Evolutionary conservation across 2,113 vertebrate species (phyloP).

Genomic region (Toxotes jaculatrix): DNA sequence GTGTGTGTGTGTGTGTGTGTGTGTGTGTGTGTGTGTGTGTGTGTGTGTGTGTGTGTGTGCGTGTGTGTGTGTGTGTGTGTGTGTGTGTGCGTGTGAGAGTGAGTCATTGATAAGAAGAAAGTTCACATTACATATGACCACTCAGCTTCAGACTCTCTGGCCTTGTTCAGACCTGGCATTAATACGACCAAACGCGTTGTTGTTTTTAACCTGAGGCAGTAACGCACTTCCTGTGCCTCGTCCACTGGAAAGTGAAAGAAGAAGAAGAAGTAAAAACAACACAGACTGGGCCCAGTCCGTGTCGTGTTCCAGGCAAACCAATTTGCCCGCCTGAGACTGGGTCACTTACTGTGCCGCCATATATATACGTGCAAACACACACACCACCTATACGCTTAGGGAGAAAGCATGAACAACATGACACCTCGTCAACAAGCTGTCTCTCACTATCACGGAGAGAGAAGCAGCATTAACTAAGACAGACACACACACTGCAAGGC

Average conservation of each 20-base stretch:
- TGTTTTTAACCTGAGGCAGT: too few relatives aligned
- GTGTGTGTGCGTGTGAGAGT: neutral
- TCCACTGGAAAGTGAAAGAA: too few relatives aligned
- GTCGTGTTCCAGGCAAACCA: too few relatives aligned
- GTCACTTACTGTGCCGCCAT: neutral
- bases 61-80: conserved; percentile 10
- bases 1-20: neutral
- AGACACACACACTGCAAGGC: neutral
- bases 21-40: conserved; percentile 4
- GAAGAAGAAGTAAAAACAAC: too few relatives aligned
- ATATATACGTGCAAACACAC: neutral
- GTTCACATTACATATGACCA: neutral
- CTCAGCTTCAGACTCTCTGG: neutral
- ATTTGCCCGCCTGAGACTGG: neutral
- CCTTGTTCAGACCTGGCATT: too few relatives aligned
- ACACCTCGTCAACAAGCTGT: neutral
- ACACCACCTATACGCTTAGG: neutral
- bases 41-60: neutral
- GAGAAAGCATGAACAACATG: neutral
- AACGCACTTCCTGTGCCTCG: too few relatives aligned
- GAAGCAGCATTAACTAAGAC: neutral
- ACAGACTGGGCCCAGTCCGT: too few relatives aligned
- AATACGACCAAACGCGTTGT: too few relatives aligned
- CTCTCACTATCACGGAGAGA: neutral
- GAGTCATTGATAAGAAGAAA: neutral